These are phyloP conservation scores for Columba janthina DNA, from an alignment of 2,113 vertebrate species.

Conservation along the genomic window DNA sequence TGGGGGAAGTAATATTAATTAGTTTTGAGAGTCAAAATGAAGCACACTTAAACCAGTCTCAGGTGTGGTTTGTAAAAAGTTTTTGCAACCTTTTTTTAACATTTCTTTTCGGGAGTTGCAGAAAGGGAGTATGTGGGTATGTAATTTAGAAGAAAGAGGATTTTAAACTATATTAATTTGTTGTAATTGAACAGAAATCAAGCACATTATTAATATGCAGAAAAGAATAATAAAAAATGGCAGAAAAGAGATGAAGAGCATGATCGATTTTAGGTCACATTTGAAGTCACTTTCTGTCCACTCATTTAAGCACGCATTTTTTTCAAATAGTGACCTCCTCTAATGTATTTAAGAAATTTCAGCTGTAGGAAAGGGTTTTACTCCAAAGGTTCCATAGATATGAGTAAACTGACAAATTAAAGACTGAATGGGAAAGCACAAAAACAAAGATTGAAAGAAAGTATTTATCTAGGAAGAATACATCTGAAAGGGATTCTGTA, in stretches of 20 bases:
- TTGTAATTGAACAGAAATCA: background rate
- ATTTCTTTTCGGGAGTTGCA: background rate
- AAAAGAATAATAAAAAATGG: background rate
- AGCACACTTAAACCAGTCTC: background rate
- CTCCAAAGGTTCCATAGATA: background rate
- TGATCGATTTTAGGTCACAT: background rate
- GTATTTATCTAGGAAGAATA: background rate
- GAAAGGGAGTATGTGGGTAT: background rate
- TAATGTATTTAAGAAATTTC: background rate
- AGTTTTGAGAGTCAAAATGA: background rate
- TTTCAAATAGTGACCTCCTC: background rate
- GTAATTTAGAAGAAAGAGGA: background rate
- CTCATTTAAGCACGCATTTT: background rate
- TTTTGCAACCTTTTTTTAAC: background rate
- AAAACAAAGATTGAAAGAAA: background rate
- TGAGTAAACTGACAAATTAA: background rate
- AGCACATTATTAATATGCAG: background rate
- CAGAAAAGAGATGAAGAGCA: background rate
- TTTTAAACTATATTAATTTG: background rate
- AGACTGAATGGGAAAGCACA: background rate
- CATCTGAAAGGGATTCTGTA: background rate
- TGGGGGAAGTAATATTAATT: background rate
- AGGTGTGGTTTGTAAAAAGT: background rate
- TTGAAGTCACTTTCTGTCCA: background rate
- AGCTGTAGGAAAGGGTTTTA: background rate